phyloP scores from a whole-genome alignment of 2,113 vertebrate genomes.

The Anolis sagrei region DNA sequence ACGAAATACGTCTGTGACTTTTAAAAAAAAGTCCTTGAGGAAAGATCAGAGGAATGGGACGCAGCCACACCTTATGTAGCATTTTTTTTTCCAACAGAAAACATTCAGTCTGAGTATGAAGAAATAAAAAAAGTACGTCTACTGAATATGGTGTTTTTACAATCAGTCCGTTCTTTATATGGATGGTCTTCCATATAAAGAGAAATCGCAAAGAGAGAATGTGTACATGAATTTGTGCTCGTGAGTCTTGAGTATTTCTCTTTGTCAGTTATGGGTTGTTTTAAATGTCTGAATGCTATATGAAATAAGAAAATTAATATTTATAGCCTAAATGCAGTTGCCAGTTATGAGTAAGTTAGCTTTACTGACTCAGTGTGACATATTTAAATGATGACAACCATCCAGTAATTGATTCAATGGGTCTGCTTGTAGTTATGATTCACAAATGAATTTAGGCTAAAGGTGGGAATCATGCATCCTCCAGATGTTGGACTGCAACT shows the following conservation, averaged over 20 bases:
- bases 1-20: conserved; percentile 1
- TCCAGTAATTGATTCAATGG: not conserved
- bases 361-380: not conserved
- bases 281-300: too few species aligned
- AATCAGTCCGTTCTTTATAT: not conserved
- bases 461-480: too few species aligned
- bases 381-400: not conserved
- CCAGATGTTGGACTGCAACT: too few species aligned
- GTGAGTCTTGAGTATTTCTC: too few species aligned
- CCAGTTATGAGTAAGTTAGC: not conserved
- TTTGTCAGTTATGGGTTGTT: too few species aligned
- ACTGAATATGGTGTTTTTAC: not conserved
- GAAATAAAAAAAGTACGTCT: not conserved
- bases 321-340: not conserved
- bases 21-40: not conserved
- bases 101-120: not conserved
- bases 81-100: not conserved
- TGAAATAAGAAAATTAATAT: not conserved
- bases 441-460: too few species aligned
- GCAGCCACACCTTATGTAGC: not conserved
- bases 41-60: conserved; percentile 21
- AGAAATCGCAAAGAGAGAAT: not conserved
- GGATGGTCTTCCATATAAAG: too few species aligned
- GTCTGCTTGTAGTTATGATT: too few species aligned
- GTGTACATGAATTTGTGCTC: too few species aligned